Conservation (phyloP, 2,797 vertebrate species). For the Megalops cyprinoides region DNA sequence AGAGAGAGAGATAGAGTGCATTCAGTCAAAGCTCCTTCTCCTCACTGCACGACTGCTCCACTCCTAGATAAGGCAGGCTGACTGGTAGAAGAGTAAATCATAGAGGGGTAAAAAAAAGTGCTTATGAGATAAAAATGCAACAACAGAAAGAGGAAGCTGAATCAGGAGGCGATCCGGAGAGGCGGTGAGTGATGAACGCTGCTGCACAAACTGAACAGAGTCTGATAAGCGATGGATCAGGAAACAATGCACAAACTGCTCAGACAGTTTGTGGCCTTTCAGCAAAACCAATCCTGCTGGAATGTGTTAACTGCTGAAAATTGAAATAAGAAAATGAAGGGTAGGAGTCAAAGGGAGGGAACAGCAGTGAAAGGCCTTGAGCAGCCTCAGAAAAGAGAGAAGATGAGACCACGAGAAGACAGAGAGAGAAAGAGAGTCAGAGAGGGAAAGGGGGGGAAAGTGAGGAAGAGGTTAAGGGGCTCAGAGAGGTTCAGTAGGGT, state of each 20-base stretch:
- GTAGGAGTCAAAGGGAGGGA: background rate
- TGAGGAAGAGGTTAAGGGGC: constrained; percentile 71
- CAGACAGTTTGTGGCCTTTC: constrained; percentile 71
- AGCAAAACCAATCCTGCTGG: constrained; percentile 73
- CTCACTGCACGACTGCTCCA: background rate
- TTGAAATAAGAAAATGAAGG: background rate
- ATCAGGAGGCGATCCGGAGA: constrained; percentile 6
- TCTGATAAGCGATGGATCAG: constrained; percentile 38
- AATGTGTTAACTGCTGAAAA: constrained; percentile 66
- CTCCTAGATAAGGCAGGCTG: constrained; percentile 2
- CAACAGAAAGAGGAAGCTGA: background rate
- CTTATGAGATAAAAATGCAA: constrained; percentile 16
- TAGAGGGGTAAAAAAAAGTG: background rate
- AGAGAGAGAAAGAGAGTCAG: constrained; percentile 70
- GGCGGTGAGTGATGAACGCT: background rate
- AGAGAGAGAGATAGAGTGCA: background rate
- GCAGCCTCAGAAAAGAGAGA: background rate
- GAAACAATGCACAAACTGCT: constrained; percentile 72
- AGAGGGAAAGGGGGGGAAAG: constrained; percentile 44
- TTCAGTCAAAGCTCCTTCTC: background rate
- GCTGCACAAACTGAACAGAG: background rate
- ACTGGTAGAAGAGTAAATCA: background rate
- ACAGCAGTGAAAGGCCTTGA: background rate
- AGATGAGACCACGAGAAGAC: constrained; percentile 53
- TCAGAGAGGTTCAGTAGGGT: constrained; percentile 58